Evolutionary conservation across 2,888 invertebrate genomes (phyloP).

Genomic region (Rutpela maculata): DNA sequence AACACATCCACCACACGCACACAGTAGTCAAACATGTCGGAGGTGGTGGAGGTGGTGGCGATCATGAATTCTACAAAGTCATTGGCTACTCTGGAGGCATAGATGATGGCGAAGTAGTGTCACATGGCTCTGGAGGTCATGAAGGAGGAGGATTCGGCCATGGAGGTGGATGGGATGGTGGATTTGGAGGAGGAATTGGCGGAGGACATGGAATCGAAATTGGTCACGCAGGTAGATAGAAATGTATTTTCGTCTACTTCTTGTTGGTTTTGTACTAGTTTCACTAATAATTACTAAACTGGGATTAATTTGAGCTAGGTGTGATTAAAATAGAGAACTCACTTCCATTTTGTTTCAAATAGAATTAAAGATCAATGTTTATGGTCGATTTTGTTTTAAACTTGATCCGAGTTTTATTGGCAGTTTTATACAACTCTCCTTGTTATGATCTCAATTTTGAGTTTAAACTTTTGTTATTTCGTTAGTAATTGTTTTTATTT

Average conservation of each 20-base stretch:
- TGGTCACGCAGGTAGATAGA: constrained; percentile 55
- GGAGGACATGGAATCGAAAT: constrained; percentile 56
- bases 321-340: background rate
- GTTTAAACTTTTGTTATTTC: constrained; percentile 1
- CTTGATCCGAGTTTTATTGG: constrained; percentile 5
- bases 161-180: constrained; percentile 64
- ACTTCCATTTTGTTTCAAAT: constrained; percentile 17
- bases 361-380: constrained; percentile 4
- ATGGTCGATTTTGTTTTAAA: background rate
- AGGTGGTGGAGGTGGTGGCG: constrained; percentile 73
- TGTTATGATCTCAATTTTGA: constrained; percentile 36
- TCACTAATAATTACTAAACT: constrained; percentile 25
- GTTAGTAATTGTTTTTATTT: constrained; percentile 19
- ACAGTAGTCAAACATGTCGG: constrained; percentile 86
- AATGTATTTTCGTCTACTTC: constrained; percentile 34
- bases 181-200: constrained; percentile 61
- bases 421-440: constrained; percentile 24
- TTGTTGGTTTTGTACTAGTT: constrained; percentile 16
- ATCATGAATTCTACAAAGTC: constrained; percentile 82
- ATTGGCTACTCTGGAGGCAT: constrained; percentile 83
- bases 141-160: constrained; percentile 59
- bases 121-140: constrained; percentile 68
- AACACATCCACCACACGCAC: constrained; percentile 86
- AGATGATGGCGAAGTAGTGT: constrained; percentile 73
- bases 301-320: constrained; percentile 25